Evolutionary conservation across 2,113 vertebrate species (phyloP).

Genomic region (Myiozetetes cayanensis): DNA sequence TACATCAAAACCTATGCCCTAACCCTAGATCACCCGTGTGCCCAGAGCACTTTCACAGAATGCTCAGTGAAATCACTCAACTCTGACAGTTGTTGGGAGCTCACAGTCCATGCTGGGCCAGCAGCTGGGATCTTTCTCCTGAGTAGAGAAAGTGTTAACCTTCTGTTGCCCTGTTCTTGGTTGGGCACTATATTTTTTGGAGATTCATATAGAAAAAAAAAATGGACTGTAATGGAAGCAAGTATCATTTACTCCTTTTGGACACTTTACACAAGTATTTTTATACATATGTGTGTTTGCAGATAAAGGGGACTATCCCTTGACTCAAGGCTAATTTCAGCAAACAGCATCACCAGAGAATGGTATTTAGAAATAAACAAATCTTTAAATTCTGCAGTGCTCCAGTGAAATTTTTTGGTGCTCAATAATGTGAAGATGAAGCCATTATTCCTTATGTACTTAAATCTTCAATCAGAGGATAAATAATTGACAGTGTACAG

Average conservation of each 20-base stretch:
- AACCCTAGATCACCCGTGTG: background rate
- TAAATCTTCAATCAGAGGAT: background rate
- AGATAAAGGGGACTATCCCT: background rate
- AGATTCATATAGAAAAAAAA: background rate
- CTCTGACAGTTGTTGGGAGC: background rate
- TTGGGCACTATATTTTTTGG: background rate
- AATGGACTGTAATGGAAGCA: background rate
- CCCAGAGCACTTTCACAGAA: background rate
- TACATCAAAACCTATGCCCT: background rate
- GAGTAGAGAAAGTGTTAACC: background rate
- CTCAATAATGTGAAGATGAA: background rate
- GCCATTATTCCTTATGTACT: background rate
- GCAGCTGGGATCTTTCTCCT: background rate
- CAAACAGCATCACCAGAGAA: background rate
- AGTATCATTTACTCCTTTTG: background rate
- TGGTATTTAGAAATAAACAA: background rate
- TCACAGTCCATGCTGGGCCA: background rate
- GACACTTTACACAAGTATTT: background rate
- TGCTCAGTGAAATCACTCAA: background rate
- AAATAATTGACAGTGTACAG: background rate
- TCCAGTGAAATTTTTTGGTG: background rate
- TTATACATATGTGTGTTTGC: rapidly evolving
- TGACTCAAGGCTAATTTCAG: background rate
- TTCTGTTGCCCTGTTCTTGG: background rate
- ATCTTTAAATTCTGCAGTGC: background rate